These are phyloP conservation scores for Danaus melanippus DNA, from an alignment of 1,140 invertebrate genomes.

Conservation along the genomic window DNA sequence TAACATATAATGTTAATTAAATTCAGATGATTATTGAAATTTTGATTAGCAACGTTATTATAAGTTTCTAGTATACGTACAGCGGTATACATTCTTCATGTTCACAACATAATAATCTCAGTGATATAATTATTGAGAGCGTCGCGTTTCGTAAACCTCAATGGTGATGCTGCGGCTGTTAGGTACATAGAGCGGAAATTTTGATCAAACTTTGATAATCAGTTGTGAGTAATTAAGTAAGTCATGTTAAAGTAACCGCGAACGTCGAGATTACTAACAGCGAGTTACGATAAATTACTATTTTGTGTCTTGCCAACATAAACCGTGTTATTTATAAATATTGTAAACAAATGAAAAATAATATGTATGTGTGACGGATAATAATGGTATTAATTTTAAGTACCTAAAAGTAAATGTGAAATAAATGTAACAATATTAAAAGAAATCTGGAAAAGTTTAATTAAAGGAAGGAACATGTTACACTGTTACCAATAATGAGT, in stretches of 20 bases:
- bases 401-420: no score
- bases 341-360: no score
- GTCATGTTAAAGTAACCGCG: conserved; percentile 36
- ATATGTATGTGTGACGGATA: no score
- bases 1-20: neutral
- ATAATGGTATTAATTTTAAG: no score
- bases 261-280: conserved; percentile 21
- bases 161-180: conserved; percentile 17
- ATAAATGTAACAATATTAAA: no score
- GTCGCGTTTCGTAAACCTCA: conserved; percentile 21
- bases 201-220: conserved; percentile 49
- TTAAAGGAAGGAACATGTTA: conserved; percentile 1
- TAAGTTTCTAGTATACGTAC: neutral
- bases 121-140: conserved; percentile 5
- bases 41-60: neutral
- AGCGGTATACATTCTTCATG: neutral
- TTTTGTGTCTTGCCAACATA: no score
- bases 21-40: neutral
- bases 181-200: conserved; percentile 38
- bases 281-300: no score
- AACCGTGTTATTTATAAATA: no score
- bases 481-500: conserved; percentile 13
- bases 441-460: no score
- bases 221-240: conserved; percentile 45
- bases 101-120: neutral